These are phyloP conservation scores for Holacanthella duospinosa DNA, from an alignment of 2,888 invertebrate genomes.

Conservation along the genomic window DNA sequence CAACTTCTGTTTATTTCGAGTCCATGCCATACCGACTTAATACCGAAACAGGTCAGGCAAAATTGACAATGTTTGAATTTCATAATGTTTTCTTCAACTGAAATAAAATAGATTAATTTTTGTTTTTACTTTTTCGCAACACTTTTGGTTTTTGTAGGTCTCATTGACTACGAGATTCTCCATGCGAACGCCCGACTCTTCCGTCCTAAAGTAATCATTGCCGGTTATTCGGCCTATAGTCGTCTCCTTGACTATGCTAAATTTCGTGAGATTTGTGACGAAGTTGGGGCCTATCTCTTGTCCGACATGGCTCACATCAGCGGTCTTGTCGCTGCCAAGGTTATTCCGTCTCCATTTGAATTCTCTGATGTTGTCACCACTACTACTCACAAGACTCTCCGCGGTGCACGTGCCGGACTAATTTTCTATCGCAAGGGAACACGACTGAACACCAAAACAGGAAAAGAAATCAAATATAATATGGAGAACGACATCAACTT, in stretches of 20 bases:
- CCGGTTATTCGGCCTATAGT: constrained; percentile 52
- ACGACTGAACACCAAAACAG: constrained; percentile 50
- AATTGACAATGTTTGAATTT: too few species aligned
- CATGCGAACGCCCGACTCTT: constrained; percentile 72
- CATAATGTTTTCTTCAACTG: too few species aligned
- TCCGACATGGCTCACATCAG: constrained; percentile 55
- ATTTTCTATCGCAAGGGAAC: constrained; percentile 34
- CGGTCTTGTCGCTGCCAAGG: constrained; percentile 49
- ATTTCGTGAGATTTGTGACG: constrained; percentile 41
- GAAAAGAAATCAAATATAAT: constrained; percentile 76
- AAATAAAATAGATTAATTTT: not conserved
- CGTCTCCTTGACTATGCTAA: constrained; percentile 47
- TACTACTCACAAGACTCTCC: constrained; percentile 52
- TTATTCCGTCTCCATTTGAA: constrained; percentile 49
- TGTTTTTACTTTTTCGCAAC: not conserved
- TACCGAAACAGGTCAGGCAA: constrained; percentile 43
- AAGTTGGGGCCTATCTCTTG: constrained; percentile 47
- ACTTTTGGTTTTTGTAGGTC: constrained; percentile 48
- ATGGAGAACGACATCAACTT: constrained; percentile 77
- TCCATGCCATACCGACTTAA: constrained; percentile 91
- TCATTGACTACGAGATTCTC: constrained; percentile 85
- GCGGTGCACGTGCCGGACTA: constrained; percentile 42
- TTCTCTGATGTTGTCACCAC: constrained; percentile 52
- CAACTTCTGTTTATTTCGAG: constrained; percentile 95
- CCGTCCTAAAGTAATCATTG: constrained; percentile 84